A percentile compares a stretch with the other conserved stretches of the same genome.
Conservation (phyloP, 2,113 vertebrate genomes). For the Petroica traversi region DNA sequence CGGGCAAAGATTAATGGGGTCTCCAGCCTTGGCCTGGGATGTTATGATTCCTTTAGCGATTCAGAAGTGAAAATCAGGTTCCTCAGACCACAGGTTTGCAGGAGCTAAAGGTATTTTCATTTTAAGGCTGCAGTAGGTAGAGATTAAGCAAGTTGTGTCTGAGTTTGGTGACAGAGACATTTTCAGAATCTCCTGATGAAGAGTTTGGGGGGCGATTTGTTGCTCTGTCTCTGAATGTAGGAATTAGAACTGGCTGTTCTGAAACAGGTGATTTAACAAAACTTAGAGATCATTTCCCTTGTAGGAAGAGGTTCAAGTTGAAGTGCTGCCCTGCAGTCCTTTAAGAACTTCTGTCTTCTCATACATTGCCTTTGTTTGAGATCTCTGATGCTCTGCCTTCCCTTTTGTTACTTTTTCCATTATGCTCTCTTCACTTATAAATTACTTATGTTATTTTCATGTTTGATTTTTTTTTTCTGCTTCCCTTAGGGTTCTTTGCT, state of each 20-base stretch:
- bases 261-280: neutral
- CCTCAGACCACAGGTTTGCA: neutral
- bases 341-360: neutral
- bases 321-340: neutral
- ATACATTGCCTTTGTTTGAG: neutral
- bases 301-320: neutral
- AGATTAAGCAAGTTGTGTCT: neutral
- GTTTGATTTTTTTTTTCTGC: neutral
- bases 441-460: neutral
- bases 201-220: neutral
- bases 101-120: neutral
- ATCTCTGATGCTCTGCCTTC: neutral
- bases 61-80: neutral
- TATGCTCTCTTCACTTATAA: neutral
- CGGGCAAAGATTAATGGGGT: neutral
- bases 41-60: fast-evolving
- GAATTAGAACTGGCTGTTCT: neutral
- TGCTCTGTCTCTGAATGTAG: neutral
- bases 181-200: neutral
- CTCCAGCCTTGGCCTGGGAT: neutral
- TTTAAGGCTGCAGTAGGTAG: neutral
- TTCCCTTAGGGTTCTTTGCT: neutral
- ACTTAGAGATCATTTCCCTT: fast-evolving
- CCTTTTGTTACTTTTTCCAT: neutral
- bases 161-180: neutral